A percentile compares a stretch with the other conserved stretches of the same genome.
Evolutionary conservation across 53 echinoderm and acorn worm genomes (phyloP).

Genomic region (Luidia sarsii): DNA sequence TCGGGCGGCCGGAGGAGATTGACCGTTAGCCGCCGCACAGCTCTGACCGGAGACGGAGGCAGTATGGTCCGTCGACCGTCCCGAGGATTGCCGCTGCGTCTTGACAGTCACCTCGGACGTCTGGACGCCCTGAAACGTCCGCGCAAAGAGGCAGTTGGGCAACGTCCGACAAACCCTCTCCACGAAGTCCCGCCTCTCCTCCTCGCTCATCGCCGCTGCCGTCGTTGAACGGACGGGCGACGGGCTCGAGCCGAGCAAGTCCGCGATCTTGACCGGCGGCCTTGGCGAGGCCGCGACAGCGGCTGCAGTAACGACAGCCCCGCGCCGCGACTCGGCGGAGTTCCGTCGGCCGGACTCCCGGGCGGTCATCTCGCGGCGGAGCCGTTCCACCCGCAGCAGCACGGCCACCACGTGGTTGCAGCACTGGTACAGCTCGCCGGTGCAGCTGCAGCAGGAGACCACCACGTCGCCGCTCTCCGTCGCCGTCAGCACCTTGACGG

Average conservation of each 20-base stretch:
- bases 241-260: constrained; percentile 11
- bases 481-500: constrained; percentile 23
- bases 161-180: constrained; percentile 29
- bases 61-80: too few species aligned
- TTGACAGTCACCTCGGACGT: too few species aligned
- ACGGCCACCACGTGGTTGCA: constrained; percentile 45
- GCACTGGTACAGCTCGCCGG: constrained; percentile 28
- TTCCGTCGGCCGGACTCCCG: too few species aligned
- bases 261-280: constrained; percentile 29
- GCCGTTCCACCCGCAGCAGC: constrained; percentile 20
- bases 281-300: not conserved
- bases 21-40: too few species aligned
- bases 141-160: constrained; percentile 41
- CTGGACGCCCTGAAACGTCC: constrained; percentile 30
- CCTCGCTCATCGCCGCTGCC: too few species aligned
- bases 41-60: too few species aligned
- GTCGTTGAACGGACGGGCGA: too few species aligned
- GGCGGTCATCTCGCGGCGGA: constrained; percentile 19
- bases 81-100: too few species aligned
- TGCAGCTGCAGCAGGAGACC: constrained; percentile 43
- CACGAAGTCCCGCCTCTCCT: constrained; percentile 37
- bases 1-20: too few species aligned
- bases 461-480: constrained; percentile 22
- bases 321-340: not conserved
- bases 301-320: too few species aligned